These are phyloP conservation scores for Zosterops hypoxanthus DNA, from an alignment of 2,113 vertebrate genomes.

Conservation along the genomic window DNA sequence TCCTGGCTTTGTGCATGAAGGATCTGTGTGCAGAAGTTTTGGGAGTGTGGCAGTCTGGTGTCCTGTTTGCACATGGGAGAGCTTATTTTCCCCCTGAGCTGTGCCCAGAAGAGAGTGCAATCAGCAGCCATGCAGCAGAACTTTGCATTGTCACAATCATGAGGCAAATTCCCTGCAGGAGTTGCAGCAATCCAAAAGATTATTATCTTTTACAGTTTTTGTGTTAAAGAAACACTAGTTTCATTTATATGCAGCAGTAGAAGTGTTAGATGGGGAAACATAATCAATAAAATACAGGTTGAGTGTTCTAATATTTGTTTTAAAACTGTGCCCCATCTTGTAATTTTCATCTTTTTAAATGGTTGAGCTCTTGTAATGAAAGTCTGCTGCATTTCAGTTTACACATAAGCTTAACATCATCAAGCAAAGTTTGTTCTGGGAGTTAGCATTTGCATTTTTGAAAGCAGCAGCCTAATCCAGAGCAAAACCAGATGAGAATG, in stretches of 20 bases:
- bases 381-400: constrained; percentile 51
- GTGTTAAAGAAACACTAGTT: neutral
- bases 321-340: constrained; percentile 1
- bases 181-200: neutral
- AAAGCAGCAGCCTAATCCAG: constrained; percentile 43
- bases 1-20: neutral
- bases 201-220: neutral
- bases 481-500: constrained; percentile 21
- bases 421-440: constrained; percentile 47
- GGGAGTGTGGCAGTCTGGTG: neutral
- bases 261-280: neutral
- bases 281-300: constrained; percentile 19
- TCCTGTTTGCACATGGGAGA: neutral
- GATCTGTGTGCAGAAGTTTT: neutral
- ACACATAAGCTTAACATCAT: constrained; percentile 53
- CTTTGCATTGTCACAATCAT: neutral
- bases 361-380: constrained; percentile 43
- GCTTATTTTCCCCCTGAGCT: neutral
- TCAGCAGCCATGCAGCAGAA: neutral
- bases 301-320: constrained; percentile 49
- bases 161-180: neutral
- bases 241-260: neutral
- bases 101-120: neutral
- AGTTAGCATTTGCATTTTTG: constrained; percentile 63
- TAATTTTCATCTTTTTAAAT: constrained; percentile 45